Conservation (phyloP, 2,797 vertebrate genomes). For the Microcaecilia unicolor region DNA sequence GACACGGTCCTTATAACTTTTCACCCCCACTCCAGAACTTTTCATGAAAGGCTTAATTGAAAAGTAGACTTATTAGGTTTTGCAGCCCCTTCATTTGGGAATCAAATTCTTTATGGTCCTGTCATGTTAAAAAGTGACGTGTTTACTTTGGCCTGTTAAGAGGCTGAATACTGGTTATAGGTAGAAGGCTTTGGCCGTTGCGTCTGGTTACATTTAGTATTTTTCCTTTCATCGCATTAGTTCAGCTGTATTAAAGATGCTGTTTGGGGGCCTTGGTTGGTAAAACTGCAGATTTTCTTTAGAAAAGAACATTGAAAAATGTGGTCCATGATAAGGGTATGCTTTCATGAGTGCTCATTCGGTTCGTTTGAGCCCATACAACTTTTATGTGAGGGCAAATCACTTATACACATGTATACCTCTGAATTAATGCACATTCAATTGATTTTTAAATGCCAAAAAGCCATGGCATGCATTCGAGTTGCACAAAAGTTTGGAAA, state of each 20-base stretch:
- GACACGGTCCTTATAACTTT: too few species aligned
- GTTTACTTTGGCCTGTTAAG: constrained; percentile 49
- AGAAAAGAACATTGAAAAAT: constrained; percentile 32
- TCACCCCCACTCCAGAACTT: constrained; percentile 7
- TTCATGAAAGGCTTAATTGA: constrained; percentile 39
- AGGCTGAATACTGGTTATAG: constrained; percentile 41
- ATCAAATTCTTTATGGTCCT: constrained; percentile 38
- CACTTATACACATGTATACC: constrained; percentile 12
- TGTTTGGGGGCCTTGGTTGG: constrained; percentile 26
- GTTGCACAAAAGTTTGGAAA: too few species aligned
- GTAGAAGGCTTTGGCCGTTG: constrained; percentile 53
- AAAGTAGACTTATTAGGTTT: constrained; percentile 41
- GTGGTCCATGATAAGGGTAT: too few species aligned
- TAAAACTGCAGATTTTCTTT: constrained; percentile 15
- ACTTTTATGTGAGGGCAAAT: too few species aligned
- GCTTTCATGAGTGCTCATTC: too few species aligned
- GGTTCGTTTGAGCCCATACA: too few species aligned
- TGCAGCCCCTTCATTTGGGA: constrained; percentile 38
- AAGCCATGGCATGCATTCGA: too few species aligned
- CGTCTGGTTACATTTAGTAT: constrained; percentile 50
- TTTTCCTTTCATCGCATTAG: constrained; percentile 56
- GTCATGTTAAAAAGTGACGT: constrained; percentile 52
- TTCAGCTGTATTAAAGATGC: constrained; percentile 39
- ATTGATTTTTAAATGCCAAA: too few species aligned
- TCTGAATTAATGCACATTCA: too few species aligned